Base-by-base conservation (phyloP, 2,113 vertebrate species). In the Ctenodactylus gundi region DNA sequence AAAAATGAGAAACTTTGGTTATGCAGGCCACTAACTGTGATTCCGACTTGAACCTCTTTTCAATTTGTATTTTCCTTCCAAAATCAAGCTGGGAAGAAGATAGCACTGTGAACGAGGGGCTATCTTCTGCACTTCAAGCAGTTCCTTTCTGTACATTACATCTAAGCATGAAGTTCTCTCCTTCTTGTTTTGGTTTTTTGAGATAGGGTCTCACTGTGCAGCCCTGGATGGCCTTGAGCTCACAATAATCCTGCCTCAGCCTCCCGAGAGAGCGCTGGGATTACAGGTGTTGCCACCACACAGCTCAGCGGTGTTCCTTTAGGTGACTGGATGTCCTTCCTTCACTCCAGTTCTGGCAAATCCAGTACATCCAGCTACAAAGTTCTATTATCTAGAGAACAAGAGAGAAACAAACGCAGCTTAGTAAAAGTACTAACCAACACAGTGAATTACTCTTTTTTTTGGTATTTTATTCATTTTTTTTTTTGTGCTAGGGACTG, bases 331-430 rank as follows among this genome's bases (percentile, higher is more conserved):
- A n/a, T n/a, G n/a, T n/a, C n/a, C n/a, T n/a, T n/a, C n/a, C n/a
- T n/a, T n/a, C n/a, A n/a, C n/a, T n/a, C n/a, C n/a, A n/a, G n/a
- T 94, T 95, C 46, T 53, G 64, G 90, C 44, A 87, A 78, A 88
- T 10, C 2, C 4, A 20, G 39, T 27, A 53, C 51, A 20, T 9
- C 82, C 27, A 65, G n/a, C 46, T 41, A 51, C 62, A 82, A 46
- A 92, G 29, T 73, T 75, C 95, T 89, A 7, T n/a, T 62, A 51
- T 77, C 44, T 36, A 57, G 64, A 67, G 87, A 39, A 36, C 55
- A 91, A 81, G 67, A 7, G 29, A 93, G 44, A 94, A 91, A 82
- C 39, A 94, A 80, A 87, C 14, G 90, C 13, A 27, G 15, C 34
- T 83, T 25, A 4, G 14, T 73, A 86, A 17, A 76, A 93, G n/a